A percentile compares a stretch with the other conserved stretches of the same genome.
phyloP scores from a whole-genome alignment of 2,797 vertebrate species.

The Cephalopachus bancanus region DNA sequence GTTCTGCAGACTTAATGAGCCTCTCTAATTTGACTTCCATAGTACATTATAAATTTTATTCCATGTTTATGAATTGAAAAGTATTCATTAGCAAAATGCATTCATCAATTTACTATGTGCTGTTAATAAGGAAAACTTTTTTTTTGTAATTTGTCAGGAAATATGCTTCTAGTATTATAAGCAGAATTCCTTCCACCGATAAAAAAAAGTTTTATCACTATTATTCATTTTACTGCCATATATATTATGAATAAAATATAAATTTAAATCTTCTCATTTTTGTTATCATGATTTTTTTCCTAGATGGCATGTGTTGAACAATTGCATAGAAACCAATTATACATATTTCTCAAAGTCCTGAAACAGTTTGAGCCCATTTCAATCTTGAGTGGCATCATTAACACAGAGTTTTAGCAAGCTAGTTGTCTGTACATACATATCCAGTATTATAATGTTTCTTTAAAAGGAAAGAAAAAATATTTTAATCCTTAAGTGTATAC shows the following conservation, averaged over 20 bases:
- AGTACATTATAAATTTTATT: conserved; percentile 82
- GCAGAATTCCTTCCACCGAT: not conserved
- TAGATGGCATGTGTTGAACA: not conserved
- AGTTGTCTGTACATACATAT: not conserved
- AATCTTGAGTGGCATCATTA: not conserved
- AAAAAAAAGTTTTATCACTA: conserved; percentile 53
- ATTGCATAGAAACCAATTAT: not conserved
- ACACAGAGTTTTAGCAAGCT: not conserved
- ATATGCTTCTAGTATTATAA: conserved; percentile 55
- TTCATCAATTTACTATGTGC: conserved; percentile 72
- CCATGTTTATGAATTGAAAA: conserved; percentile 83
- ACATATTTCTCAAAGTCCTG: not conserved
- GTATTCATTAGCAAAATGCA: conserved; percentile 80
- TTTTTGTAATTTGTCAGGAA: conserved; percentile 39
- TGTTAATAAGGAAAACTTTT: conserved; percentile 69
- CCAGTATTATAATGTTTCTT: not conserved
- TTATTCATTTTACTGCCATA: conserved; percentile 34
- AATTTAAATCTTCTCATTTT: not conserved
- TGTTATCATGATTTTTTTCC: not conserved
- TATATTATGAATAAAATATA: conserved; percentile 30
- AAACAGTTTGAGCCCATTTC: not conserved
- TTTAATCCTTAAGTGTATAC: not conserved
- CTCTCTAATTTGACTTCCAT: conserved; percentile 85
- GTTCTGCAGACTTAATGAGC: conserved; percentile 86
- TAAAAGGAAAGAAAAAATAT: not conserved